Conservation (phyloP, 2,888 invertebrate genomes). For the Cataglyphis rosenhaueri region DNA sequence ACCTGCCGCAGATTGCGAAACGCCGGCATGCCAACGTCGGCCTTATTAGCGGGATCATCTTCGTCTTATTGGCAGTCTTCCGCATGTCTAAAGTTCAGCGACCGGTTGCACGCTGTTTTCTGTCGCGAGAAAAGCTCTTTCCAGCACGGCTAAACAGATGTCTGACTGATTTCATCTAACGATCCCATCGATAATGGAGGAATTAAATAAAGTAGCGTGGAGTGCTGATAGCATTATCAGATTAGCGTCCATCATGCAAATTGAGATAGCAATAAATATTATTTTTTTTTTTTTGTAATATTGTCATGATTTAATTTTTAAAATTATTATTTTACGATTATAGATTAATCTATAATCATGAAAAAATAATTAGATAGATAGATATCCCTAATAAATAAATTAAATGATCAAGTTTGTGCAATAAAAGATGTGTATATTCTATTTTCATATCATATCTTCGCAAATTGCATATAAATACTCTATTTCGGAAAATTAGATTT, state of each 20-base stretch:
- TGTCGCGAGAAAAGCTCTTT: slow-evolving; percentile 58
- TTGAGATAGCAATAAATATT: slow-evolving; percentile 7
- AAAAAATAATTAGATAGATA: too few relatives aligned
- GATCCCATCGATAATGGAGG: slow-evolving; percentile 56
- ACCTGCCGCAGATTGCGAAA: slow-evolving; percentile 51
- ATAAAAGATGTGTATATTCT: not conserved
- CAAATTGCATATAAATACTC: not conserved
- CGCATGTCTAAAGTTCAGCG: slow-evolving; percentile 65
- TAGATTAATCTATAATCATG: too few relatives aligned
- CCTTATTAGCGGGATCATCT: slow-evolving; percentile 32
- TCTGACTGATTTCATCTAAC: slow-evolving; percentile 61
- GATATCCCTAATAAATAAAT: not conserved
- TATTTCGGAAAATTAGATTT: not conserved
- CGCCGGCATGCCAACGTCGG: slow-evolving; percentile 52
- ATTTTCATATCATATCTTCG: not conserved
- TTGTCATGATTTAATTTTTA: not conserved
- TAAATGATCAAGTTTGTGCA: not conserved
- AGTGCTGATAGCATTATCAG: not conserved
- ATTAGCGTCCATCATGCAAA: slow-evolving; percentile 10
- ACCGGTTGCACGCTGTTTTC: slow-evolving; percentile 61
- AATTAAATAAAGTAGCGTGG: not conserved
- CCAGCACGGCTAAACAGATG: slow-evolving; percentile 61
- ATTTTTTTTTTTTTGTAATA: not conserved
- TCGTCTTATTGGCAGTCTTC: not conserved
- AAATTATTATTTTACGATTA: not conserved